phyloP scores from a whole-genome alignment of 1,140 invertebrate genomes.

The Nixonia krombeini region DNA sequence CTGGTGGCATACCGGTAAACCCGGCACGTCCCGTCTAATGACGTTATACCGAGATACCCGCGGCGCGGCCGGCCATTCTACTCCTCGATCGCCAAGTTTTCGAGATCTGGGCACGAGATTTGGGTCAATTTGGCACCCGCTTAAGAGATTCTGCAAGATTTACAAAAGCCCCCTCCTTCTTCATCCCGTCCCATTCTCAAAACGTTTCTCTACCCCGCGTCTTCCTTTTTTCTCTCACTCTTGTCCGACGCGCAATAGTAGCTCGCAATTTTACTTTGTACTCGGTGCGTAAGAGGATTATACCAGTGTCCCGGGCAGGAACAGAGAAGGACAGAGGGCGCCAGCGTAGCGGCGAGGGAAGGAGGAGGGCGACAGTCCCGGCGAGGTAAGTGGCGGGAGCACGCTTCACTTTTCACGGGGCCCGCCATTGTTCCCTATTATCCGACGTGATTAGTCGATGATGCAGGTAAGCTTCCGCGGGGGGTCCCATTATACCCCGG shows the following conservation, averaged over 20 bases:
- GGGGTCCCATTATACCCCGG: constrained; percentile 66
- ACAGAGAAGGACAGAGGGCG: constrained; percentile 13
- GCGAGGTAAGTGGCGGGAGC: constrained; percentile 58
- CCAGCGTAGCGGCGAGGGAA: neutral
- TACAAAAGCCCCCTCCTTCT: constrained; percentile 40
- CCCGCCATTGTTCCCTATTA: constrained; percentile 67
- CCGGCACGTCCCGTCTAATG: constrained; percentile 52
- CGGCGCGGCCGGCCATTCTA: constrained; percentile 28
- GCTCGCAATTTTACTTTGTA: constrained; percentile 67
- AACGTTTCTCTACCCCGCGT: constrained; percentile 2
- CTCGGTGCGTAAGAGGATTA: constrained; percentile 68
- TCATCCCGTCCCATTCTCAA: constrained; percentile 9
- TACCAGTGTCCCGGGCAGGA: constrained; percentile 31
- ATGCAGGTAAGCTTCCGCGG: constrained; percentile 71
- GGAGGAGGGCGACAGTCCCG: constrained; percentile 8
- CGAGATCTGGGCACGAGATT: constrained; percentile 47
- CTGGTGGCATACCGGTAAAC: constrained; percentile 29
- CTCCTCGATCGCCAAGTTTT: constrained; percentile 7
- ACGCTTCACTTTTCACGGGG: constrained; percentile 69
- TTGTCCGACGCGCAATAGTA: constrained; percentile 56
- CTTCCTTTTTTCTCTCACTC: constrained; percentile 22
- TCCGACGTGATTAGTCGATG: constrained; percentile 72
- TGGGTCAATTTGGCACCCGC: constrained; percentile 62
- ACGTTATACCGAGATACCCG: constrained; percentile 58
- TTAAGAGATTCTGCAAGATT: constrained; percentile 60